These are phyloP conservation scores for Microtus oregoni DNA, from an alignment of 2,113 vertebrate species.

Conservation along the genomic window DNA sequence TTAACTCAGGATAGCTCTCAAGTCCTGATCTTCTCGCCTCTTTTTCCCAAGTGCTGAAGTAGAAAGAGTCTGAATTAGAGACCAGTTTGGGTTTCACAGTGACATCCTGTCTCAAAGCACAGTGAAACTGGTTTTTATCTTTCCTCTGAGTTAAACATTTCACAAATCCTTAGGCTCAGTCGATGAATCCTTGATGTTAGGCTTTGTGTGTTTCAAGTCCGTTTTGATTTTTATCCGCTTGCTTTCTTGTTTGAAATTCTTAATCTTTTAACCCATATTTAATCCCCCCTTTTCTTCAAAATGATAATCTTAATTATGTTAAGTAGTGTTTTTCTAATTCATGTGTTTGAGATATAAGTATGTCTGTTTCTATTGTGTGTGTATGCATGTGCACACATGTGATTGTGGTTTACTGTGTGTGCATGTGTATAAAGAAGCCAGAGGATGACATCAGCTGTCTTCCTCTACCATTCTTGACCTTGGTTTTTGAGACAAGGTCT, in stretches of 20 bases:
- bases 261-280: constrained; percentile 28
- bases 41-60: neutral
- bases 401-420: neutral
- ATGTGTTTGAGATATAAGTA: neutral
- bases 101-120: neutral
- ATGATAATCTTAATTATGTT: constrained; percentile 46
- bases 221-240: neutral
- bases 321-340: neutral
- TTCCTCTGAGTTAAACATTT: constrained; percentile 35
- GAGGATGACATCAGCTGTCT: neutral
- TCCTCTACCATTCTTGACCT: neutral
- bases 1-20: neutral
- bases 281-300: constrained; percentile 19
- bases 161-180: neutral
- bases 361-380: neutral
- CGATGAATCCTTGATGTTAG: constrained; percentile 2
- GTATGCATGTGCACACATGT: neutral
- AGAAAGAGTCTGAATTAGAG: neutral
- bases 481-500: neutral
- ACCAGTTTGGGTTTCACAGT: neutral
- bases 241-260: constrained; percentile 24
- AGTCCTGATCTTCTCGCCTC: neutral
- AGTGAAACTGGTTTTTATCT: neutral
- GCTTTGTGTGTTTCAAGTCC: neutral
- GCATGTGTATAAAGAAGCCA: too few species aligned